Evolutionary conservation across 1,140 invertebrate species (phyloP), one percentile per base, ranked within the genome.

Genomic region (Euschistus heros): DNA sequence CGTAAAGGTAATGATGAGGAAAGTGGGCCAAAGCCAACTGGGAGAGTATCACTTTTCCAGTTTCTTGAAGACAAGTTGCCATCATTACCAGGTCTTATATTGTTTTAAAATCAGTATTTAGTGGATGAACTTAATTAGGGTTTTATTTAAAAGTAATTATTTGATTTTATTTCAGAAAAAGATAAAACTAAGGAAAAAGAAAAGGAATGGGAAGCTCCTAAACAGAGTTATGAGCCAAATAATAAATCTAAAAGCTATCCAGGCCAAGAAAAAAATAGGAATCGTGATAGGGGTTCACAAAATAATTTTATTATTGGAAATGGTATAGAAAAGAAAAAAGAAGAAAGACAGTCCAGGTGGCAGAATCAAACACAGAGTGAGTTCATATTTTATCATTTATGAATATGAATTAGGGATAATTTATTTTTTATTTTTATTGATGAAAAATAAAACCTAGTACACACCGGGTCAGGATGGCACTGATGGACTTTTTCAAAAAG

Each of bases 61-160:
- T 94, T 92, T 73, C 77, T 94, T 5, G 88, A 91, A 73, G 85
- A 88, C 69, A 91, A 91, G 77, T 76, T 93, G 24, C 86, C 86
- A 55, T 77, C 82, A 65, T 80, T 83, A 66, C 70, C 71, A 10
- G 78, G 68, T 71, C n/a, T 33, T 30, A 37, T 10, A 10, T 37
- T 10, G 30, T 37, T 37, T 6, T 10, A 37, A n/a, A 37, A 37
- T 37, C 10, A 37, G 1, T 10, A 37, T 37, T 37, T 6, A 2
- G 13, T 37, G 5, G 13, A 37, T 37, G 7, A 6, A 6, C 8
- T 37, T 37, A 10, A 6, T 37, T 13, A 1, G 3, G 7, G 3
- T 37, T 37, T 61, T 61, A 10, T 61, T 17, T 37, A 27, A 27
- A 2, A 33, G 15, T 33, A 42, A 57, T 54, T 54, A 27, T 20